Evolutionary conservation across 2,113 vertebrate species (phyloP).

Genomic region (Okapia johnstoni): DNA sequence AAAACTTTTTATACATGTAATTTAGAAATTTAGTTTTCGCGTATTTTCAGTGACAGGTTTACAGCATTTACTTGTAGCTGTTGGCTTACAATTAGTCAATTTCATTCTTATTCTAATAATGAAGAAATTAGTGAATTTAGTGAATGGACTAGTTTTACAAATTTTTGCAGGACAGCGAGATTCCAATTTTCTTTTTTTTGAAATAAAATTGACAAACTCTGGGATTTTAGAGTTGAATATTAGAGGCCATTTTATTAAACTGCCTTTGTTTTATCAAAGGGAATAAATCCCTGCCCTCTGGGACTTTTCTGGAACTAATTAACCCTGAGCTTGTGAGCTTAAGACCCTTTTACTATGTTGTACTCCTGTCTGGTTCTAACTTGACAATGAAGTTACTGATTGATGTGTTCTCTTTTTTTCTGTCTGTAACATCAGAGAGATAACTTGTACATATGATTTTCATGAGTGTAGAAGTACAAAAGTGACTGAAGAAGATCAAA

Average conservation of each 20-base stretch:
- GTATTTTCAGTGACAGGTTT: neutral
- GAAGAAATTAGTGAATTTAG: neutral
- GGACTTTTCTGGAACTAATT: constrained; percentile 35
- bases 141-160: neutral
- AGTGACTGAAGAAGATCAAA: neutral
- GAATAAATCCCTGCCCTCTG: neutral
- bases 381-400: neutral
- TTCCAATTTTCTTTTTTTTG: neutral
- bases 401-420: neutral
- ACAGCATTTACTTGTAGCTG: neutral
- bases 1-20: neutral
- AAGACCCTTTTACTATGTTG: neutral
- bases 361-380: neutral
- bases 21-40: neutral
- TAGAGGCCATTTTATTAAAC: constrained; percentile 35
- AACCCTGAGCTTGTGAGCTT: neutral
- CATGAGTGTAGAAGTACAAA: neutral
- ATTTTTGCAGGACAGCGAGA: neutral
- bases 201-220: neutral
- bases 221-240: constrained; percentile 20
- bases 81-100: neutral
- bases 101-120: neutral
- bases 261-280: constrained; percentile 25
- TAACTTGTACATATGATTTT: neutral
- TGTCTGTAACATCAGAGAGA: neutral